These are phyloP conservation scores for Buphagus erythrorhynchus DNA, from an alignment of 2,797 vertebrate species.

Conservation along the genomic window DNA sequence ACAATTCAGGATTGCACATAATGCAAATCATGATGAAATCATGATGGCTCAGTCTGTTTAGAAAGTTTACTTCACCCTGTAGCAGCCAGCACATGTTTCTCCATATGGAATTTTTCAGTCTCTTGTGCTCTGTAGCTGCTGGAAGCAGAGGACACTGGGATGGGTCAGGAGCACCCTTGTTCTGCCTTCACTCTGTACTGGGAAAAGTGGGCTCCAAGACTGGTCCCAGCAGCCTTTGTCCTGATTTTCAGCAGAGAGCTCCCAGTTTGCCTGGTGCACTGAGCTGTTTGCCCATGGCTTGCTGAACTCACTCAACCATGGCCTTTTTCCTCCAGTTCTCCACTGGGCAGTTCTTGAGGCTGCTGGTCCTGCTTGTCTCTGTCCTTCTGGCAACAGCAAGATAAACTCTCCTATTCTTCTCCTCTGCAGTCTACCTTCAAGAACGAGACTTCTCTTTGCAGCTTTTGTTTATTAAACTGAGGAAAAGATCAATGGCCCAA, in stretches of 20 bases:
- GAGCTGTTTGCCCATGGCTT: fast-evolving
- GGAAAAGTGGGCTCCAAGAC: not conserved
- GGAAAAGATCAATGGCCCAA: not conserved
- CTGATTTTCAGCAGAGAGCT: not conserved
- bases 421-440: not conserved
- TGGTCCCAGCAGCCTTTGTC: not conserved
- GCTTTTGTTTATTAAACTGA: not conserved
- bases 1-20: not conserved
- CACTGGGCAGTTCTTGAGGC: fast-evolving
- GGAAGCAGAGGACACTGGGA: not conserved
- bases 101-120: not conserved
- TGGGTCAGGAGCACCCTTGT: not conserved
- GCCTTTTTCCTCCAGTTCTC: not conserved
- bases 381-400: not conserved
- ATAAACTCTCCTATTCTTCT: not conserved
- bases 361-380: not conserved
- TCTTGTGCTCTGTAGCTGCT: not conserved
- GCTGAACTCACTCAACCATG: not conserved
- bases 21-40: too few relatives aligned
- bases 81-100: not conserved
- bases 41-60: not conserved
- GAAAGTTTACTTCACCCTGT: not conserved
- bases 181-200: not conserved
- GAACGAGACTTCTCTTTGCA: not conserved
- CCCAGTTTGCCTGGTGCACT: not conserved